Evolutionary conservation across 2,888 invertebrate genomes (phyloP).

Genomic region (Drosophila gaucha): DNA sequence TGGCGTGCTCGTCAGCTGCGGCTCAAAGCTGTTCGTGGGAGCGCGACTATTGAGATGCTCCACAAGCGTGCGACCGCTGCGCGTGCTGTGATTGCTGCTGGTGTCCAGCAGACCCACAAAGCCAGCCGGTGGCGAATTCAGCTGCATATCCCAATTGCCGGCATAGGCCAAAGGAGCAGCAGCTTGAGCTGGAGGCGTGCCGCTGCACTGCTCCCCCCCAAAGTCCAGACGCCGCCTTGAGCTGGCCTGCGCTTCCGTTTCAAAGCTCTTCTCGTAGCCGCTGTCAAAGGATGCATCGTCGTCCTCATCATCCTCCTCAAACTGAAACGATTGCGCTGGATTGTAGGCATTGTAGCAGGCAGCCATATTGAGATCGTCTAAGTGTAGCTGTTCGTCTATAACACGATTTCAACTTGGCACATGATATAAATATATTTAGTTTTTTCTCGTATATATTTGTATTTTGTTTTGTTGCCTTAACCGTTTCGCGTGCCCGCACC

Average conservation of each 20-base stretch:
- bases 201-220: constrained; percentile 61
- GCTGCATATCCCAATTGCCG: constrained; percentile 59
- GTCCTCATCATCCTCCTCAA: constrained; percentile 85
- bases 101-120: constrained; percentile 77
- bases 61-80: constrained; percentile 78
- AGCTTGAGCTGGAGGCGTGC: constrained; percentile 30
- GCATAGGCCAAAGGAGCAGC: constrained; percentile 36
- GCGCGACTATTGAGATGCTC: constrained; percentile 79
- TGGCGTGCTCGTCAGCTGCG: constrained; percentile 87
- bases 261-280: constrained; percentile 90
- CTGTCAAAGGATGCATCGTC: constrained; percentile 90
- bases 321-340: constrained; percentile 74
- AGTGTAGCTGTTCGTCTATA: constrained; percentile 13
- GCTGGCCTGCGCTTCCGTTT: constrained; percentile 83
- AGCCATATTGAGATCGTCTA: constrained; percentile 73
- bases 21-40: constrained; percentile 67
- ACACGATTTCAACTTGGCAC: constrained; percentile 28
- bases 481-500: constrained; percentile 82
- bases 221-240: constrained; percentile 83
- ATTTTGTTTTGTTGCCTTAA: constrained; percentile 51
- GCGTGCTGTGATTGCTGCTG: constrained; percentile 81
- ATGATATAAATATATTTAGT: constrained; percentile 27
- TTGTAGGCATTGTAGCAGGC: constrained; percentile 80
- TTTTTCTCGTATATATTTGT: constrained; percentile 7
- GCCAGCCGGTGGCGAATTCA: constrained; percentile 59